These are phyloP conservation scores for Lymantria monacha DNA, from an alignment of 2,888 invertebrate species.

Conservation along the genomic window DNA sequence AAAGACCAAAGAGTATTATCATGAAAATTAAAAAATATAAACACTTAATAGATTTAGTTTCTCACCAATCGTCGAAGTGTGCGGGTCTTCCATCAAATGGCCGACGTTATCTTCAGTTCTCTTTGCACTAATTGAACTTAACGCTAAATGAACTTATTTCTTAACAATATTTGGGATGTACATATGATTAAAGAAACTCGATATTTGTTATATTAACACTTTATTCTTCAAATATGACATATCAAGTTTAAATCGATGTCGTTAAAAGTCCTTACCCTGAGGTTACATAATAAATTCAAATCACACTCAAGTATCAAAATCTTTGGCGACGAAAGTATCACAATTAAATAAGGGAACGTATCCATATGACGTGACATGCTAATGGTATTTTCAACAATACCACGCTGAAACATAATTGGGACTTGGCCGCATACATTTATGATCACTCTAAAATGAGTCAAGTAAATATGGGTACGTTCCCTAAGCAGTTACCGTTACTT, in stretches of 20 bases:
- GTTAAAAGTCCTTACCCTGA: too few relatives aligned
- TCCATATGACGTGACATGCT: too few relatives aligned
- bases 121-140: conserved; percentile 27
- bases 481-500: too few relatives aligned
- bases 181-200: conserved; percentile 39
- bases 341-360: too few relatives aligned
- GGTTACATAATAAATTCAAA: too few relatives aligned
- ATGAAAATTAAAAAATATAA: conserved; percentile 38
- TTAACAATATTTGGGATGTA: conserved; percentile 14
- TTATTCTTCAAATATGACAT: conserved; percentile 1
- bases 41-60: conserved; percentile 27
- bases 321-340: too few relatives aligned
- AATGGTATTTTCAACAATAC: too few relatives aligned
- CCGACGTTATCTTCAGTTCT: conserved; percentile 19
- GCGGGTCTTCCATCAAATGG: conserved; percentile 24
- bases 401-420: too few relatives aligned
- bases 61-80: conserved; percentile 46
- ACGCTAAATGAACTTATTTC: conserved; percentile 21
- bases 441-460: too few relatives aligned
- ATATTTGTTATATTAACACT: background rate
- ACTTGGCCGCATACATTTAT: too few relatives aligned
- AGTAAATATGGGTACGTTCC: too few relatives aligned
- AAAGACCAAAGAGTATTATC: conserved; percentile 74
- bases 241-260: background rate
- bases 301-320: too few relatives aligned